Conservation (phyloP, 1,140 invertebrate species). For the Holcopasites calliopsidis region DNA sequence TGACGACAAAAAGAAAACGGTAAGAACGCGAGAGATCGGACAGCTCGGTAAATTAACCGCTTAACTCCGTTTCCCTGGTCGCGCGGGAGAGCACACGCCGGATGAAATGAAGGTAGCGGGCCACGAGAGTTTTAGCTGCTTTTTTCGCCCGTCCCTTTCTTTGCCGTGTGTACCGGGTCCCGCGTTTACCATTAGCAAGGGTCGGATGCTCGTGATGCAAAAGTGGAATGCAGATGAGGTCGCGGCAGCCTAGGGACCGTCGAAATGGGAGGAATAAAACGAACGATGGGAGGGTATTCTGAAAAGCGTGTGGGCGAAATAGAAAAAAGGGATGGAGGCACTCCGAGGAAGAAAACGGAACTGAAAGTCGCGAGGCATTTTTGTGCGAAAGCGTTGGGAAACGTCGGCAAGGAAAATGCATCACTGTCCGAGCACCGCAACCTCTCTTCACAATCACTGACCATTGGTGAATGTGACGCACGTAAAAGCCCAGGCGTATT, state of each 20-base stretch:
- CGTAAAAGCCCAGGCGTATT: too few relatives aligned
- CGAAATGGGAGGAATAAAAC: slow-evolving; percentile 3
- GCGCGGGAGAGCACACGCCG: too few relatives aligned
- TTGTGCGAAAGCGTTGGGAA: not conserved
- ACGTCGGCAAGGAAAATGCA: not conserved
- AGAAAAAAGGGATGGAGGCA: not conserved
- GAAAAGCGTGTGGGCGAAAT: not conserved
- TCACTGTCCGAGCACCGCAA: not conserved
- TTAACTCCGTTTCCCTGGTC: slow-evolving; percentile 48
- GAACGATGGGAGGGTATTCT: not conserved
- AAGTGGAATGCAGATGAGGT: slow-evolving; percentile 60
- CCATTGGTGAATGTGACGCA: not conserved
- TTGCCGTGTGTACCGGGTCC: not conserved
- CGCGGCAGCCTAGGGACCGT: not conserved
- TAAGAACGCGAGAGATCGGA: not conserved
- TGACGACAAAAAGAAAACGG: not conserved
- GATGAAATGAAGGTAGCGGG: slow-evolving; percentile 10
- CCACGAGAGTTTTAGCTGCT: too few relatives aligned
- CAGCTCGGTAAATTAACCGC: slow-evolving; percentile 51
- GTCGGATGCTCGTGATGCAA: slow-evolving; percentile 28
- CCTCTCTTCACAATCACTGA: not conserved
- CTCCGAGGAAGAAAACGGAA: slow-evolving; percentile 13
- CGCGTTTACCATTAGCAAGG: slow-evolving; percentile 47
- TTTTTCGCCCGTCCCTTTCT: slow-evolving; percentile 1
- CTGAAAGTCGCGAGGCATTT: slow-evolving; percentile 18